Percentiles rank a stretch among this genome's conserved stretches.
phyloP scores from a whole-genome alignment of 2,888 invertebrate species.

The Cistogaster globosa region DNA sequence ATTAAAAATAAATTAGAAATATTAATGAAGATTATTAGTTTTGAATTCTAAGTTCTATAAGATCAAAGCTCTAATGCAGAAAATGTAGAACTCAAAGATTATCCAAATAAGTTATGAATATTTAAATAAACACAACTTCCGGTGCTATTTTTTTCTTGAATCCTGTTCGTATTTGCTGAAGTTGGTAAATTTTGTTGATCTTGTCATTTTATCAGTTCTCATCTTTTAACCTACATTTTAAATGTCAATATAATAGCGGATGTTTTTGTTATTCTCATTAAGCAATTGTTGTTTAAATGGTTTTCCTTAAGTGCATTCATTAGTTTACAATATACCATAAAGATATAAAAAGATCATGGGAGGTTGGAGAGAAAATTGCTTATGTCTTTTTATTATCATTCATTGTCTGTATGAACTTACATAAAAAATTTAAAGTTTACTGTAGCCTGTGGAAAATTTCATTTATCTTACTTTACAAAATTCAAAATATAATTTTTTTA shows the following conservation, averaged over 20 bases:
- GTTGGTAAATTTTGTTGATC: slow-evolving; percentile 1
- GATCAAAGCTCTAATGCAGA: too few species aligned
- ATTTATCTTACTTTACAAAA: slow-evolving; percentile 28
- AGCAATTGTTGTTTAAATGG: background rate
- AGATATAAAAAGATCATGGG: background rate
- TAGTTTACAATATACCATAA: slow-evolving; percentile 23
- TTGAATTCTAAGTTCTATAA: too few species aligned
- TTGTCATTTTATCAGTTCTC: slow-evolving; percentile 19
- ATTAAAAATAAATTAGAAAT: too few species aligned
- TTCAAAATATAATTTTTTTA: slow-evolving; percentile 6
- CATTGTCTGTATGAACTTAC: background rate
- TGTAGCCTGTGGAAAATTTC: slow-evolving; percentile 53
- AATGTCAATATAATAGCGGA: slow-evolving; percentile 50
- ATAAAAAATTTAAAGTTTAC: background rate
- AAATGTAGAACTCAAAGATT: too few species aligned
- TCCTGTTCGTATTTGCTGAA: too few species aligned
- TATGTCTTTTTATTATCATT: too few species aligned
- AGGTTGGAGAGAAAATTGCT: background rate
- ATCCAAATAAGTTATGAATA: too few species aligned
- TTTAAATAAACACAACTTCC: too few species aligned
- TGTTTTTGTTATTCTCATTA: slow-evolving; percentile 51
- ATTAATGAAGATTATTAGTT: too few species aligned
- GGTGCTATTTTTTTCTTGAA: too few species aligned
- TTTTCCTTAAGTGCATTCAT: slow-evolving; percentile 28
- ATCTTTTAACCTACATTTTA: slow-evolving; percentile 51